phyloP scores from a whole-genome alignment of 2,888 invertebrate genomes.

The Eilema griseolum region DNA sequence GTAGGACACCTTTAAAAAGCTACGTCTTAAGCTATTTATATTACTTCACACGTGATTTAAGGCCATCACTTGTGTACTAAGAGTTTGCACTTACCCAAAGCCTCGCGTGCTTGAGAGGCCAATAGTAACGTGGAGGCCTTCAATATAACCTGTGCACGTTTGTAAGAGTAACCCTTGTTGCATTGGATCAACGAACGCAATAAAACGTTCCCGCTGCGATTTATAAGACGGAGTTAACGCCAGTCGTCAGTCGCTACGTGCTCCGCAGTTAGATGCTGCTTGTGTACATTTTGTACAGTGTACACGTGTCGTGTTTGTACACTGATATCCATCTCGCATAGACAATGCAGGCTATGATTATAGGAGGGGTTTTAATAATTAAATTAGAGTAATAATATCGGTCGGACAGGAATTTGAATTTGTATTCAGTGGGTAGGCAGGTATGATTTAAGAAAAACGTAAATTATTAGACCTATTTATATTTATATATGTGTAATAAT shows the following conservation, averaged over 20 bases:
- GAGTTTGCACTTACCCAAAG: background rate
- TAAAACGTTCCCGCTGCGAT: slow-evolving; percentile 19
- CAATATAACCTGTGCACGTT: slow-evolving; percentile 3
- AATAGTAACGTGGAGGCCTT: background rate
- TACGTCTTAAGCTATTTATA: background rate
- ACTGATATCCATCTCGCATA: background rate
- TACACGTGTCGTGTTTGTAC: background rate
- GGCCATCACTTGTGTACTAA: background rate
- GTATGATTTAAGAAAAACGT: no score
- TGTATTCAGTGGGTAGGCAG: no score
- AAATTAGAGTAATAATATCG: no score
- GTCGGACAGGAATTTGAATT: no score
- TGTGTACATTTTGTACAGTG: slow-evolving; percentile 1
- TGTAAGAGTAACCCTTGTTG: slow-evolving; percentile 5
- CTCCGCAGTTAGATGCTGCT: slow-evolving; percentile 7
- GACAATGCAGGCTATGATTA: background rate
- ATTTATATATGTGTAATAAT: no score
- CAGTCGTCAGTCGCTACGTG: slow-evolving; percentile 18
- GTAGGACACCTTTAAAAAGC: no score
- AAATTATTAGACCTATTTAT: no score
- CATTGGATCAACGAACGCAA: slow-evolving; percentile 9
- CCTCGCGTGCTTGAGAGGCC: background rate
- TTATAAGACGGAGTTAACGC: slow-evolving; percentile 14
- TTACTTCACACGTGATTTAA: background rate
- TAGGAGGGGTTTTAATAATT: background rate